Percentiles rank a stretch among this genome's conserved stretches.
Conservation (phyloP, 2,113 vertebrate species). For the Rousettus leschenaultii region DNA sequence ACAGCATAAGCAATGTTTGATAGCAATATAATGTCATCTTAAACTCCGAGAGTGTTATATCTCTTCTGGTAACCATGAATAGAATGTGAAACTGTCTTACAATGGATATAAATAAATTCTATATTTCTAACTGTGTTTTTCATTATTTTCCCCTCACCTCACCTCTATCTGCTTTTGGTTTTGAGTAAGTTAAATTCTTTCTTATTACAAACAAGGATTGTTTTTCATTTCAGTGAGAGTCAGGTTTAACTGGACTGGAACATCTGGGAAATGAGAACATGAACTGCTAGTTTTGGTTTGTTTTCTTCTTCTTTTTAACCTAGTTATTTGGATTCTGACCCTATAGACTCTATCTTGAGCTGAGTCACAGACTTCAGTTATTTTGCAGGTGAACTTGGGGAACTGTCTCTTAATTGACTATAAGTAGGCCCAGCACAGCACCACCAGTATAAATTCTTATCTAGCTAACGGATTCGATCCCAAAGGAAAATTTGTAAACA, state of each 20-base stretch:
- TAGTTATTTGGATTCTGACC: neutral
- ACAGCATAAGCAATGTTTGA: slow-evolving; percentile 40
- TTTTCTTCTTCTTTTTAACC: neutral
- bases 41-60: neutral
- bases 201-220: neutral
- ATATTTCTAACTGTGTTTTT: slow-evolving; percentile 82
- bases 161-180: neutral
- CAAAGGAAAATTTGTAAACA: neutral
- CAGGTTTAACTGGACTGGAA: neutral
- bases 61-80: slow-evolving; percentile 28
- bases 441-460: neutral
- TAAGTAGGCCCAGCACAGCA: neutral
- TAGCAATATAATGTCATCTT: neutral
- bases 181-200: neutral
- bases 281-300: neutral
- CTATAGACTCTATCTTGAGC: neutral
- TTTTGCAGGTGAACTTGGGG: neutral
- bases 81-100: slow-evolving; percentile 71
- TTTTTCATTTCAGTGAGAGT: neutral
- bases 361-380: neutral
- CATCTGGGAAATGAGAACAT: neutral
- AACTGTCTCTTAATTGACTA: neutral
- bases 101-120: slow-evolving; percentile 84
- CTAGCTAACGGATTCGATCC: neutral
- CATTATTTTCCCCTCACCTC: slow-evolving; percentile 4